Percentiles rank a stretch among this genome's conserved stretches.
Conservation (phyloP, 2,113 vertebrate species). For the Ochotona princeps region DNA sequence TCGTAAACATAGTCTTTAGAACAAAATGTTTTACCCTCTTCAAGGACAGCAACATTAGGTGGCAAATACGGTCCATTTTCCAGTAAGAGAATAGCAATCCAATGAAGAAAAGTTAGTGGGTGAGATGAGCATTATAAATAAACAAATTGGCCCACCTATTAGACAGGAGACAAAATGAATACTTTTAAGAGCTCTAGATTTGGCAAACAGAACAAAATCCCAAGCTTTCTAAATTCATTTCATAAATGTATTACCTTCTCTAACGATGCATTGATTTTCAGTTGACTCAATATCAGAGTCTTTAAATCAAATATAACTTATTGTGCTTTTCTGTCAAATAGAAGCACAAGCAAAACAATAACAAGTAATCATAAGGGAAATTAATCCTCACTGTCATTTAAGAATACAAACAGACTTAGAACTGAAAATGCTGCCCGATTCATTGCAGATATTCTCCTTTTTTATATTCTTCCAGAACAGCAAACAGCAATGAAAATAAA, state of each 20-base stretch:
- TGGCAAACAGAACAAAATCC: constrained; percentile 21
- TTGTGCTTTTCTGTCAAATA: constrained; percentile 54
- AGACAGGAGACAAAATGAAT: constrained; percentile 41
- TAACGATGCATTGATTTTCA: constrained; percentile 61
- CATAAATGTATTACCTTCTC: constrained; percentile 63
- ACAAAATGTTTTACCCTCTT: not conserved
- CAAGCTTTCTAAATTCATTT: constrained; percentile 52
- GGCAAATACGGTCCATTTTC: not conserved
- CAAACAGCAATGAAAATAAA: constrained; percentile 28
- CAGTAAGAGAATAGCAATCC: not conserved
- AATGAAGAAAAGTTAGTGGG: not conserved
- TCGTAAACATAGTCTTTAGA: not conserved
- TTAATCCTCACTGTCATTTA: constrained; percentile 67
- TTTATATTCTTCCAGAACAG: constrained; percentile 15
- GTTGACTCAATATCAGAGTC: constrained; percentile 29
- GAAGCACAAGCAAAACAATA: constrained; percentile 54
- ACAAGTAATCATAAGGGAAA: constrained; percentile 50
- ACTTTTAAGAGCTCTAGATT: constrained; percentile 20
- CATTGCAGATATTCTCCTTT: not conserved
- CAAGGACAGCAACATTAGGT: not conserved
- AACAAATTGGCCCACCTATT: not conserved
- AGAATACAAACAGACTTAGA: constrained; percentile 18
- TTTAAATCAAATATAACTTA: constrained; percentile 73
- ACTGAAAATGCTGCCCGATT: constrained; percentile 9
- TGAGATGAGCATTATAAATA: not conserved